Base-by-base conservation (phyloP, 2,113 vertebrate genomes). In the Speoplatyrhinus poulsoni region DNA sequence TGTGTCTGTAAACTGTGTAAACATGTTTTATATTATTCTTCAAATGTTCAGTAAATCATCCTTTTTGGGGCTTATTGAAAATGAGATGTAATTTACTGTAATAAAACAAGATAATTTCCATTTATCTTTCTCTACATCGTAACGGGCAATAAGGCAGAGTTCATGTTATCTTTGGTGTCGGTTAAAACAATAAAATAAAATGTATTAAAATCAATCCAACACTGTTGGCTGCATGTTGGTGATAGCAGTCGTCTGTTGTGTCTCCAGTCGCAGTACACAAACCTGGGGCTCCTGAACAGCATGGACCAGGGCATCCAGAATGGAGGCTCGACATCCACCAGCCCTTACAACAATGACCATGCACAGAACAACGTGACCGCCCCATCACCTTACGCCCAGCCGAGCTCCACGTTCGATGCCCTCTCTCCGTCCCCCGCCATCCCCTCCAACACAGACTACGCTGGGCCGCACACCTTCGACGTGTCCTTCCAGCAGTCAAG, bases 401-500 rank as follows among this genome's bases (percentile, higher is more conserved):
- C 98, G 86, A 99, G 98, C 90, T 99, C 98, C 0, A 99, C 98
- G 67, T 99, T 99, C 0, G 97, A 99, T 0, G 94, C 97, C 67
- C 91, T 98, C 1, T 99, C 97, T 0, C 97, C 98, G 0, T 98
- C 97, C 0, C 98, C 98, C 0, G 96, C 98, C 87, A 99, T 99
- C 93, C 98, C 98, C 16, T 99, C 98, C 86, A 99, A 99, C 89
- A 99, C 97, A 69, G 98, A 99, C 78, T 99, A 99, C 32, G 97
- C 98, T 0, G 98, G 98, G 32, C 94, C 96, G 12, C 98, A 99
- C 92, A 97, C 95, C 87, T 99, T 99, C 0, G 97, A 99, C 0
- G 97, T 99, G 85, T 99, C 98, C 62, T 99, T 99, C 92, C 98
- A 99, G 70, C 98, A 99, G 88, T 99, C 97, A 41, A 99, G 97